phyloP scores from a whole-genome alignment of 2,888 invertebrate species.

The Lepidonotus clava region DNA sequence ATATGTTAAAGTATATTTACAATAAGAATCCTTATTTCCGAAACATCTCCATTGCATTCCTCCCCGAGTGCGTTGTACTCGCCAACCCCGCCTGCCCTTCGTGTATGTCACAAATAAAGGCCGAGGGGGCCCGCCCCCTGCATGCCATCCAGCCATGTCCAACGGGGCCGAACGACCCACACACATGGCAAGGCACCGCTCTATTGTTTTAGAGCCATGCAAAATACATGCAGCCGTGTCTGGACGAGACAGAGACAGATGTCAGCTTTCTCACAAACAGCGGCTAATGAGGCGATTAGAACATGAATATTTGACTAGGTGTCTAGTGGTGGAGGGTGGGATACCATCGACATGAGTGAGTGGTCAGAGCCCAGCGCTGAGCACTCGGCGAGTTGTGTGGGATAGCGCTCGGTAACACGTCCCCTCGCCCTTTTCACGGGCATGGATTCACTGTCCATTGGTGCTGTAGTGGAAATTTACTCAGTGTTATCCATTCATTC shows the following conservation, averaged over 20 bases:
- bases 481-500: too few relatives aligned
- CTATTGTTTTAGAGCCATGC: conserved; percentile 31
- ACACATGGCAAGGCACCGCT: background rate
- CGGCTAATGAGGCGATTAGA: conserved; percentile 30
- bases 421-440: too few relatives aligned
- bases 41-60: too few relatives aligned
- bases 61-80: background rate
- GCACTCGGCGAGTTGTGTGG: too few relatives aligned
- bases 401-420: too few relatives aligned
- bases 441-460: too few relatives aligned
- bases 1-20: too few relatives aligned
- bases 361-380: too few relatives aligned
- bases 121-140: background rate
- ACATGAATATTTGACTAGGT: conserved; percentile 30
- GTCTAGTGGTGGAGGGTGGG: background rate
- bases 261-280: background rate
- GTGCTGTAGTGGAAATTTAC: too few relatives aligned
- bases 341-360: too few relatives aligned
- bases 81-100: background rate
- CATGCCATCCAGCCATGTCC: background rate
- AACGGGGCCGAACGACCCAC: background rate
- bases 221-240: conserved; percentile 14
- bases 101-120: background rate
- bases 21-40: too few relatives aligned
- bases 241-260: background rate